These are phyloP conservation scores for Nudaria mundana DNA, from an alignment of 2,888 invertebrate genomes.

Conservation along the genomic window DNA sequence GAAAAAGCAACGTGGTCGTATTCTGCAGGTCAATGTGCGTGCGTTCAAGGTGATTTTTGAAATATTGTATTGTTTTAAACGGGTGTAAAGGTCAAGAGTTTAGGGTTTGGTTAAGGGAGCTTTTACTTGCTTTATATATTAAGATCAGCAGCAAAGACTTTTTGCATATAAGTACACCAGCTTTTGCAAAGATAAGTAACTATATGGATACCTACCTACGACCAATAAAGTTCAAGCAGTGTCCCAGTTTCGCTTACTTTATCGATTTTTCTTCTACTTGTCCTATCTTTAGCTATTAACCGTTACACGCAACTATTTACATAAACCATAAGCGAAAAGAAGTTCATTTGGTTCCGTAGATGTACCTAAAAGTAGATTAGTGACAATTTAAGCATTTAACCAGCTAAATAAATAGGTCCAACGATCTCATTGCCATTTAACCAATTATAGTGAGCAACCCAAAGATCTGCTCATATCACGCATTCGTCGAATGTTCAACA, in stretches of 20 bases:
- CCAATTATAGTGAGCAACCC: slow-evolving; percentile 22
- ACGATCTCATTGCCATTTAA: slow-evolving; percentile 26
- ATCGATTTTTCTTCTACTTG: slow-evolving; percentile 33
- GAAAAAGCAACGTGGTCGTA: slow-evolving; percentile 33
- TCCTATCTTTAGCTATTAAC: too few species aligned
- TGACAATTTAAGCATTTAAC: slow-evolving; percentile 1
- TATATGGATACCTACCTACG: too few species aligned
- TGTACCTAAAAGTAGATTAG: neutral
- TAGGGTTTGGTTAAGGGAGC: too few species aligned
- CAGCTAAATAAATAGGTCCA: slow-evolving; percentile 26
- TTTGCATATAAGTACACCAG: too few species aligned
- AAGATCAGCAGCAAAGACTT: too few species aligned
- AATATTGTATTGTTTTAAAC: slow-evolving; percentile 27
- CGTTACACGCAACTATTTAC: too few species aligned
- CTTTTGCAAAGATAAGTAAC: too few species aligned
- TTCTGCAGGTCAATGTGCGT: slow-evolving; percentile 33
- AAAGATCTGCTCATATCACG: slow-evolving; percentile 14
- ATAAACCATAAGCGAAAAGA: too few species aligned
- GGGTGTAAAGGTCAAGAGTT: too few species aligned
- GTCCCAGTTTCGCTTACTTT: slow-evolving; percentile 29
- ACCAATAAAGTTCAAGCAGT: slow-evolving; percentile 13
- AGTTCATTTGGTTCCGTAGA: neutral
- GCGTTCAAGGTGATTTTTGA: slow-evolving; percentile 28
- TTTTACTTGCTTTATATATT: too few species aligned
- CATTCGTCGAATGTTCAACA: slow-evolving; percentile 15